Evolutionary conservation across 2,113 vertebrate species (phyloP).

Genomic region (Todiramphus chloris): DNA sequence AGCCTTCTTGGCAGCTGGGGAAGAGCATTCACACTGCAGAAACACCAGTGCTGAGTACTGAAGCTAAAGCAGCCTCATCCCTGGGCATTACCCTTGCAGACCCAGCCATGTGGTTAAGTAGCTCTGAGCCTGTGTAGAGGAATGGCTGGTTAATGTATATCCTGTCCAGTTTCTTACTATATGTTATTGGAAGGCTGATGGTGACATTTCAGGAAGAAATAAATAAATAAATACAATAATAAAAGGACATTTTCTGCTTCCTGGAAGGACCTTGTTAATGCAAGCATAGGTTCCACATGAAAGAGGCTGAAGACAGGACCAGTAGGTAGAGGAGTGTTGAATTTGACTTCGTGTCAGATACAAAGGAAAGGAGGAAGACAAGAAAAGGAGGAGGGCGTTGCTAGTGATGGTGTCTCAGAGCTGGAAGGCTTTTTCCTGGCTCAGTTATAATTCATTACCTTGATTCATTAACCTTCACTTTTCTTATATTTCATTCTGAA

Average conservation of each 20-base stretch:
- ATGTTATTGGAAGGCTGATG: not conserved
- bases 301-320: not conserved
- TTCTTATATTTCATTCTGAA: slow-evolving; percentile 7
- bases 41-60: not conserved
- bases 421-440: not conserved
- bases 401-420: not conserved
- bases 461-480: not conserved
- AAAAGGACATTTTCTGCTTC: not conserved
- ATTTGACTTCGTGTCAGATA: not conserved
- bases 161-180: not conserved
- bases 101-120: not conserved
- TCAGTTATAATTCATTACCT: slow-evolving; percentile 3
- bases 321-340: not conserved
- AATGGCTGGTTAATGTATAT: not conserved
- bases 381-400: not conserved
- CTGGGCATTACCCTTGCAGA: not conserved
- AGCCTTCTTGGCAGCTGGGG: not conserved
- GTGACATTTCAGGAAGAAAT: not conserved
- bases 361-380: not conserved
- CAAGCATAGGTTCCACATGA: not conserved
- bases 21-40: not conserved
- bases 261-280: not conserved
- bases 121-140: not conserved
- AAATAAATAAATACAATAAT: not conserved
- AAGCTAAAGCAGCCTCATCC: not conserved